Evolutionary conservation across 2,888 invertebrate genomes (phyloP), one percentile per base, ranked within the genome.

Genomic region (Noctua pronuba): DNA sequence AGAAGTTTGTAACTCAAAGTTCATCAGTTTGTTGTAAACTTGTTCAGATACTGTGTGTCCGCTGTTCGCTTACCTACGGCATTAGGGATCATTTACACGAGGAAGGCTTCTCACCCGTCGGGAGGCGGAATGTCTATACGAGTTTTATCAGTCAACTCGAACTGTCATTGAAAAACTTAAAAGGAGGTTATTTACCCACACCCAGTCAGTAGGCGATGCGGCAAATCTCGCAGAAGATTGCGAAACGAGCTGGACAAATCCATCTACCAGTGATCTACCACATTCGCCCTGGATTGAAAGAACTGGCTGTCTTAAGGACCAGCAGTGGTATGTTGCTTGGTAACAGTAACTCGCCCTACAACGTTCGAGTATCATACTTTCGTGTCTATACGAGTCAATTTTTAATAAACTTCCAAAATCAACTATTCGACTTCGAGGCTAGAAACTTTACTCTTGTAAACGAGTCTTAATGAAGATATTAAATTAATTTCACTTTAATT

Each of bases 1-100:
- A 92, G 92, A 93, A 94, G 93, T 94, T 94, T 88, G 91, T 90
- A 92, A 93, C 92, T 92, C 92, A 89, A 92, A 93, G 92, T 92
- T 92, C 90, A 93, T 92, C 90, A 92, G 92, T 92, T 93, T 93
- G 93, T 93, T 93, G 90, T 90, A 86, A 93, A 93, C 90, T 94
- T 92, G 86, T 75, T 85, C 87, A 80, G 80, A 84, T 87, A 85
- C 84, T 79, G 62, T 79, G 90, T 90, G 80, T 64, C 90, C 92
- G 90, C 86, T 91, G 91, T 89, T 91, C 87, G 85, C 88, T 91
- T 85, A 83, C 82, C 79, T 86, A 88, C 81, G 85, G 90, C 89
- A 91, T 91, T 92, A 92, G 88, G 64, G n/a, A 18, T 31, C 11
- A 18, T 80, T 65, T 24, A 73, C 8, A 72, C 16, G 46, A 80